These are phyloP conservation scores for Ennomos quercinarius DNA, from an alignment of 2,888 invertebrate species.

Conservation along the genomic window DNA sequence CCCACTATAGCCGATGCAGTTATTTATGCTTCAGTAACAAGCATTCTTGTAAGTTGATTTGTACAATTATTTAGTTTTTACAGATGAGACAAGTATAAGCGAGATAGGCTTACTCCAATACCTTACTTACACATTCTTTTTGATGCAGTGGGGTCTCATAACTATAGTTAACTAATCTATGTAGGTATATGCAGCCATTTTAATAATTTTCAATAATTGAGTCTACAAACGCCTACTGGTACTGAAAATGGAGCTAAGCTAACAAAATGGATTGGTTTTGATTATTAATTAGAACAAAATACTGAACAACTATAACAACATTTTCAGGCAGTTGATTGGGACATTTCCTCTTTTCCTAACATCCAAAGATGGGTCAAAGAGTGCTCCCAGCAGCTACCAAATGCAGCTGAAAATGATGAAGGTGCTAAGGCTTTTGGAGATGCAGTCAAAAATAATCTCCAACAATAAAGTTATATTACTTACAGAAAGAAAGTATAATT, in stretches of 20 bases:
- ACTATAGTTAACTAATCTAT: too few species aligned
- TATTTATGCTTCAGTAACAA: conserved; percentile 83
- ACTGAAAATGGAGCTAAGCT: too few species aligned
- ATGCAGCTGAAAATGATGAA: conserved; percentile 84
- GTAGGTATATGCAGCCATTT: too few species aligned
- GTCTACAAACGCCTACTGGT: too few species aligned
- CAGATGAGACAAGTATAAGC: too few species aligned
- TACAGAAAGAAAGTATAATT: conserved; percentile 40
- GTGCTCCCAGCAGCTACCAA: conserved; percentile 83
- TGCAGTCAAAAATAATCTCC: conserved; percentile 82
- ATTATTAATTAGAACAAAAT: not conserved
- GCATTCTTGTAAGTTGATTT: conserved; percentile 77
- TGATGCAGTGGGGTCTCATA: too few species aligned
- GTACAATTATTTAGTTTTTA: too few species aligned
- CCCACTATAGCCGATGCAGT: conserved; percentile 88
- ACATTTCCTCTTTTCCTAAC: conserved; percentile 83
- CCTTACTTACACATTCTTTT: too few species aligned
- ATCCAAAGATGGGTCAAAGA: conserved; percentile 85
- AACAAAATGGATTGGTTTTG: too few species aligned
- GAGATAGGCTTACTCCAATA: too few species aligned
- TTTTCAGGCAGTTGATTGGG: conserved; percentile 85
- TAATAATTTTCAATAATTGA: too few species aligned
- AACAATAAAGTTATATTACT: conserved; percentile 46
- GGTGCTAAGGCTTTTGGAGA: conserved; percentile 86
- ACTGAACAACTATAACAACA: conserved; percentile 1